Base-by-base conservation (phyloP, 2,113 vertebrate species). In the Castor canadensis region DNA sequence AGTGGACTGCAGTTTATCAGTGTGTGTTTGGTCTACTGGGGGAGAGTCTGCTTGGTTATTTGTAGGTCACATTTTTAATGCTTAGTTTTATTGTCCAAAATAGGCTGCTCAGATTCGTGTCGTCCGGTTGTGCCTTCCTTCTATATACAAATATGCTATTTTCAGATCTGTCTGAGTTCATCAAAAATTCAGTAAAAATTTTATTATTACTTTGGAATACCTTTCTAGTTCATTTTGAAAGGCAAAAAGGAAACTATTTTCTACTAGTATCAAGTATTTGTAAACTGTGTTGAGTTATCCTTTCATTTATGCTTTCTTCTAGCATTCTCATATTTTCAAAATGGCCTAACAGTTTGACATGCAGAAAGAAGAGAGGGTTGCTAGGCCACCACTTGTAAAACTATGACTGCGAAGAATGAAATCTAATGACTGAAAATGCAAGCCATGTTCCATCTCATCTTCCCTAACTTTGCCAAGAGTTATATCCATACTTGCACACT, bases 191-290 rank as follows among this genome's bases (percentile, higher is more conserved):
- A 94, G 35, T 40, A 60, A 58, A 11, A 54, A 73, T 93, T 64
- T 64, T 16, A 15, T 82, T 75, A 89, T 24, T 95, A 49, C 28
- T 83, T 94, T 71, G 77, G 28, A 95, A 82, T 91, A 45, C 17
- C 9, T 79, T 54, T 72, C 1, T 17, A 15, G 5, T n/a, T 94
- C 20, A 81, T 35, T 54, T 90, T 66, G 38, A 47, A 64, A 76
- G 28, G 81, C 45, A 83, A 93, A 87, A 22, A 40, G n/a, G 3
- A 40, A 91, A 81, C 30, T 82, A 81, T 77, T 93, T 95, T 89
- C 17, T 89, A 66, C n/a, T 66, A 64, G 52, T 22, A 43, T 40
- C 45, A 58, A 8, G 5, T 75, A 20, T 93, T 62, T 91, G 6
- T 73, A 47, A 77, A 89, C 75, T 0, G 1, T 10, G 20, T 43